Evolutionary conservation across 2,888 invertebrate species (phyloP), one percentile per base, ranked within the genome.

Genomic region (Unio delphinus): DNA sequence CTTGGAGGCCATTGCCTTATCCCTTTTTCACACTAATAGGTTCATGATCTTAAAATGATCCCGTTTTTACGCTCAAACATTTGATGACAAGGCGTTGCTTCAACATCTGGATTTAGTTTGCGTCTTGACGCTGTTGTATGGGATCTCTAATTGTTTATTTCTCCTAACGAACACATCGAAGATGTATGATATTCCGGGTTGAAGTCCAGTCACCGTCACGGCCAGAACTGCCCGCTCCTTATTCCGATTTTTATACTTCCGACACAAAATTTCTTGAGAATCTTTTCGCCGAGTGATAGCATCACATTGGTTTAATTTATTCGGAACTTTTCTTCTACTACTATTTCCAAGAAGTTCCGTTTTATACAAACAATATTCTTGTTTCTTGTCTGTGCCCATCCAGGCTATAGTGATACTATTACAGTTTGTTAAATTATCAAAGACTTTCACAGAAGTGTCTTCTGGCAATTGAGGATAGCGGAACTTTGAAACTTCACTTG

Each of bases 331-430:
- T 62, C 57, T 28, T 20, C 69, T 64, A 54, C 66, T 45, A n/a
- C 65, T 68, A 68, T 61, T 61, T 23, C 65, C 62, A 23, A 74
- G 67, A 6, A 85, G 69, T 68, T 84, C 83, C 28, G 83, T 85
- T 69, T 83, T 79, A 70, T 88, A 89, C 34, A 90, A 76, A 77
- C 90, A 90, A 71, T 89, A 90, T 55, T 80, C 83, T 61, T 87
- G 88, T 66, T 83, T 84, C 57, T 83, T 82, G 26, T 81, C 81
- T 4, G 86, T 84, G 17, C 85, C 86, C 74, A 82, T 80, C 88
- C 88, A 89, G n/a, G 87, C 87, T 1, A 90, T 78, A 7, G 88
- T 89, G 55, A 89, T 81, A 61, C 84, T 87, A 64, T 84, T 80
- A 77, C 89, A 88, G 18, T 83, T 85, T 20, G 83, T 83, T 45